These are phyloP conservation scores for Diarsia dahlii DNA, from an alignment of 2,888 invertebrate species.

Conservation along the genomic window DNA sequence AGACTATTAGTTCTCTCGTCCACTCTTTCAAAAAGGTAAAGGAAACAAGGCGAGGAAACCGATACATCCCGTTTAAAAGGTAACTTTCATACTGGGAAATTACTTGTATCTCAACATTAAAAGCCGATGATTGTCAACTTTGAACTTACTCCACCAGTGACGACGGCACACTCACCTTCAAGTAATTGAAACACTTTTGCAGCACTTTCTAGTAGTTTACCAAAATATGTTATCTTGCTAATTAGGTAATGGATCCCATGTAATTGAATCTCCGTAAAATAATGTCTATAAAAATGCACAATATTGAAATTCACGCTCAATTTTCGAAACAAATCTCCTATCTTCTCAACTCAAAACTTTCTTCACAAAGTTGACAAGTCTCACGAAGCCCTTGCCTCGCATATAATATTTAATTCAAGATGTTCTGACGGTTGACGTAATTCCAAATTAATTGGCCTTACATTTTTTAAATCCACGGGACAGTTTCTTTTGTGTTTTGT, in stretches of 20 bases:
- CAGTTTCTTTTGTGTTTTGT: neutral
- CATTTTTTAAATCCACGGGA: conserved; percentile 6
- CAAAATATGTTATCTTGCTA: neutral
- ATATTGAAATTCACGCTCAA: neutral
- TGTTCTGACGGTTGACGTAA: conserved; percentile 7
- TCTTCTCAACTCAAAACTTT: conserved; percentile 15
- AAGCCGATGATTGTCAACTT: too few species aligned
- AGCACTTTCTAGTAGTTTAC: too few species aligned
- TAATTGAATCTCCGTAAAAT: neutral
- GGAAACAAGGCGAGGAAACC: too few species aligned
- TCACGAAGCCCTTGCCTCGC: neutral
- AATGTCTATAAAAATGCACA: neutral
- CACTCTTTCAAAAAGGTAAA: too few species aligned
- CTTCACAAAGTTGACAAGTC: conserved; percentile 25
- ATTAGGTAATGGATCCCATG: neutral
- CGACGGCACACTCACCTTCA: too few species aligned
- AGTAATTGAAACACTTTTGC: too few species aligned
- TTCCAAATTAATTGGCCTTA: conserved; percentile 43
- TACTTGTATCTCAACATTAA: too few species aligned
- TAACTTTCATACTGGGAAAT: too few species aligned
- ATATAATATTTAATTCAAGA: conserved; percentile 38
- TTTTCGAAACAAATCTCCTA: neutral
- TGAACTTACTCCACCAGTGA: too few species aligned
- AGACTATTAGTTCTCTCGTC: too few species aligned
- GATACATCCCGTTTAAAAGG: too few species aligned